Conservation (phyloP, 1,140 invertebrate genomes). For the Coelopa frigida region DNA sequence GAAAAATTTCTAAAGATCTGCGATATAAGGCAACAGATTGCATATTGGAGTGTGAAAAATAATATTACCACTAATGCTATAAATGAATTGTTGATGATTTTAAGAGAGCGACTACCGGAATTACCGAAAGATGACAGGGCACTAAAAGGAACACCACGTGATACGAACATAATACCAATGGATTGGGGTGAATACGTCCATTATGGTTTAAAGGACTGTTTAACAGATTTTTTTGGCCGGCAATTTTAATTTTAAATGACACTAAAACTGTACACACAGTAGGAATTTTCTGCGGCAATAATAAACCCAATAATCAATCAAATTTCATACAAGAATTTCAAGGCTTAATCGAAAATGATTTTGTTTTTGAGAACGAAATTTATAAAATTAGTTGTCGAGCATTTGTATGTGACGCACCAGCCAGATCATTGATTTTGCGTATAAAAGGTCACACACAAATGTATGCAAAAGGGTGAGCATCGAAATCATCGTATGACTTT, state of each 20-base stretch:
- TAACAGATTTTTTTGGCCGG: slow-evolving; percentile 2
- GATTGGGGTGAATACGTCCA: slow-evolving; percentile 8
- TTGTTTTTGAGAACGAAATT: background rate
- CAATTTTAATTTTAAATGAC: background rate
- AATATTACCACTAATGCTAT: slow-evolving; percentile 4
- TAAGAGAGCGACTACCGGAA: background rate
- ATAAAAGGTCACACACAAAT: slow-evolving; percentile 9
- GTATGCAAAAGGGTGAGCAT: slow-evolving; percentile 7
- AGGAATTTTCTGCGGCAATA: slow-evolving; percentile 4
- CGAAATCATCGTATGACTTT: background rate
- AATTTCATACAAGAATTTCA: slow-evolving; percentile 8
- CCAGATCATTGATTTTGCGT: slow-evolving; percentile 4
- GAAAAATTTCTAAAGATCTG: background rate
- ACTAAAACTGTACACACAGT: background rate
- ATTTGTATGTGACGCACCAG: slow-evolving; percentile 8
- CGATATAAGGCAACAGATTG: background rate
- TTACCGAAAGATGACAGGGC: slow-evolving; percentile 3
- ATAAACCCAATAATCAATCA: slow-evolving; percentile 2
- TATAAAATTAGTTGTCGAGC: slow-evolving; percentile 2
- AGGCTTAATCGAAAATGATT: background rate
- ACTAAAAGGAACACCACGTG: slow-evolving; percentile 1
- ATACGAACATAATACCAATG: background rate
- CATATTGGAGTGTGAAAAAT: slow-evolving; percentile 5
- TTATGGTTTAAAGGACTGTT: slow-evolving; percentile 10
- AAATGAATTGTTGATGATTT: slow-evolving; percentile 6